Conservation (phyloP, 2,888 invertebrate genomes). For the Drosophila conformis region DNA sequence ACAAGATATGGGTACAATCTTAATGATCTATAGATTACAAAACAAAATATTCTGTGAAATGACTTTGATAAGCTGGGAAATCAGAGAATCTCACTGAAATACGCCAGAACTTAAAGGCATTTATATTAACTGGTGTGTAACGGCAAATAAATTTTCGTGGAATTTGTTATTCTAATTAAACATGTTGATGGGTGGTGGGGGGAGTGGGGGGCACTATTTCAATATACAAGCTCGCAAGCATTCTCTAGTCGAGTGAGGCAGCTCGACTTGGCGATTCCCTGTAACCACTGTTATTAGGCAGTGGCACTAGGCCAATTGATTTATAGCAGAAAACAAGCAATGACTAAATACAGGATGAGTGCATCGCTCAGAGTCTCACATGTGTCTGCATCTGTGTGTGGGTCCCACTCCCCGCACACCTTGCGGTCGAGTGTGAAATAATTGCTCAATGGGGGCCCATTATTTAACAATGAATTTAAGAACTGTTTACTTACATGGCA, state of each 20-base stretch:
- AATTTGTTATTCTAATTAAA: conserved; percentile 24
- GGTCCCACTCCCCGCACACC: neutral
- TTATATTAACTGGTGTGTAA: neutral
- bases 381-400: neutral
- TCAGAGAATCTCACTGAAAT: neutral
- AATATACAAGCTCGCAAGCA: neutral
- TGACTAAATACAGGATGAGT: conserved; percentile 13
- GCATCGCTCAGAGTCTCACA: conserved; percentile 1
- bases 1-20: conserved; percentile 30
- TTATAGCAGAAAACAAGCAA: conserved; percentile 42
- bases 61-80: neutral
- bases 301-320: conserved; percentile 40
- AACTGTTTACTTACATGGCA: conserved; percentile 24
- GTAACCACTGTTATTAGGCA: neutral
- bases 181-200: conserved; percentile 12
- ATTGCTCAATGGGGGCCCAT: neutral
- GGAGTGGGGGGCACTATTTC: neutral
- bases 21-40: conserved; percentile 7
- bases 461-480: conserved; percentile 4
- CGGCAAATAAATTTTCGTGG: conserved; percentile 3
- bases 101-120: conserved; percentile 1
- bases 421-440: neutral
- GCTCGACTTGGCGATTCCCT: neutral
- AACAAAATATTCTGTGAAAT: neutral
- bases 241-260: neutral